Conservation (phyloP, 2,797 vertebrate species). For the Danionella dracula region DNA sequence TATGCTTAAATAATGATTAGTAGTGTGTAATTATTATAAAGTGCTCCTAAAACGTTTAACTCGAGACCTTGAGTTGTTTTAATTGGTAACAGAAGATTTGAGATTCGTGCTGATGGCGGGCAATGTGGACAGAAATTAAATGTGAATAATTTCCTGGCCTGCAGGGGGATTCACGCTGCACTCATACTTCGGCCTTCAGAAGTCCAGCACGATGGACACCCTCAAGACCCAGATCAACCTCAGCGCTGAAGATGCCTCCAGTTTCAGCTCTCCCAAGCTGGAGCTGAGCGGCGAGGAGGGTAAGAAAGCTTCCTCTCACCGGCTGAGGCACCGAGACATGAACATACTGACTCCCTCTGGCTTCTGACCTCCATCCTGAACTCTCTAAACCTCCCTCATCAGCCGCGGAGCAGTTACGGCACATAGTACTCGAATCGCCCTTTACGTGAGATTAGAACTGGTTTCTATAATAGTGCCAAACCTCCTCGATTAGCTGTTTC, state of each 20-base stretch:
- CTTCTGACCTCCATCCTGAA: slow-evolving; percentile 67
- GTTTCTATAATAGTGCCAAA: slow-evolving; percentile 12
- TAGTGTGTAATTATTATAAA: too few species aligned
- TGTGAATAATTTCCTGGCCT: background rate
- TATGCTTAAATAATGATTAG: too few species aligned
- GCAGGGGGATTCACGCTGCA: slow-evolving; percentile 80
- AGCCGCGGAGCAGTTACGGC: background rate
- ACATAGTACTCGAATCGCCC: too few species aligned
- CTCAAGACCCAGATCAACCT: slow-evolving; percentile 78
- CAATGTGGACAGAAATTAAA: too few species aligned
- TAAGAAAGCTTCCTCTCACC: slow-evolving; percentile 76
- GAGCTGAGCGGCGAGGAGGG: slow-evolving; percentile 72
- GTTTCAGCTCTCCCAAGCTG: slow-evolving; percentile 79
- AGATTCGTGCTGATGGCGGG: too few species aligned
- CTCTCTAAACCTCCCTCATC: background rate
- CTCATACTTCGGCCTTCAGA: slow-evolving; percentile 83
- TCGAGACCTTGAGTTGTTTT: too few species aligned
- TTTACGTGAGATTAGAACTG: background rate
- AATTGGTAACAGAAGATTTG: too few species aligned
- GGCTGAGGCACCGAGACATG: slow-evolving; percentile 84
- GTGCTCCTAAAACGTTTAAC: too few species aligned
- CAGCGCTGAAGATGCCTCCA: slow-evolving; percentile 71
- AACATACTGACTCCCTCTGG: slow-evolving; percentile 90
- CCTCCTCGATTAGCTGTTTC: background rate
- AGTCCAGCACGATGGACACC: slow-evolving; percentile 85